phyloP scores from a whole-genome alignment of 2,888 invertebrate genomes.

The Chrysotoxum bicinctum region DNA sequence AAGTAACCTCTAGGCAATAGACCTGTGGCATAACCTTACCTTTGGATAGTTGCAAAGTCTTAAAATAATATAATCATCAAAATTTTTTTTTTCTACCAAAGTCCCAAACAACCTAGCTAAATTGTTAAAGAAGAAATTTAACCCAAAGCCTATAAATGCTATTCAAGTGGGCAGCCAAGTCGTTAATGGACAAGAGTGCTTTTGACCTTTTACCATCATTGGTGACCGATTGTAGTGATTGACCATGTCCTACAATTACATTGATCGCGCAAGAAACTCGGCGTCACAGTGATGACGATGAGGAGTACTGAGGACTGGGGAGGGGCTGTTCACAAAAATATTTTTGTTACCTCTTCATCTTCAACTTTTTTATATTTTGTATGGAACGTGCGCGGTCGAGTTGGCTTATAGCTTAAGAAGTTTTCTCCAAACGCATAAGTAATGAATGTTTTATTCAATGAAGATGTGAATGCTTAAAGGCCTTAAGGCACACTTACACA shows the following conservation, averaged over 20 bases:
- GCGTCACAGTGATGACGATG: not conserved
- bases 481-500: conserved; percentile 40
- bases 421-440: conserved; percentile 38
- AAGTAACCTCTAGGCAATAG: conserved; percentile 2
- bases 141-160: conserved; percentile 29
- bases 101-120: conserved; percentile 13
- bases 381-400: conserved; percentile 31
- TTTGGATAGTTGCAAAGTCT: not conserved
- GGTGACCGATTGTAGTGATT: conserved; percentile 66
- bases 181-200: conserved; percentile 64
- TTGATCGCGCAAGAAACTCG: conserved; percentile 3
- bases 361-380: too few relatives aligned
- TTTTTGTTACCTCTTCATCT: conserved; percentile 32
- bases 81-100: not conserved
- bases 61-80: conserved; percentile 6
- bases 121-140: conserved; percentile 34
- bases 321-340: conserved; percentile 32
- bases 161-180: conserved; percentile 22
- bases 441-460: conserved; percentile 36
- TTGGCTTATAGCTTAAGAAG: conserved; percentile 6
- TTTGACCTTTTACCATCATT: conserved; percentile 67
- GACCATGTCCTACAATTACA: conserved; percentile 70
- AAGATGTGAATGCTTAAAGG: conserved; percentile 43
- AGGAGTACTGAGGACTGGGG: not conserved
- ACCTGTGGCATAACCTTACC: conserved; percentile 11